Evolutionary conservation across 2,888 invertebrate species (phyloP).

Genomic region (Empis stercorea): DNA sequence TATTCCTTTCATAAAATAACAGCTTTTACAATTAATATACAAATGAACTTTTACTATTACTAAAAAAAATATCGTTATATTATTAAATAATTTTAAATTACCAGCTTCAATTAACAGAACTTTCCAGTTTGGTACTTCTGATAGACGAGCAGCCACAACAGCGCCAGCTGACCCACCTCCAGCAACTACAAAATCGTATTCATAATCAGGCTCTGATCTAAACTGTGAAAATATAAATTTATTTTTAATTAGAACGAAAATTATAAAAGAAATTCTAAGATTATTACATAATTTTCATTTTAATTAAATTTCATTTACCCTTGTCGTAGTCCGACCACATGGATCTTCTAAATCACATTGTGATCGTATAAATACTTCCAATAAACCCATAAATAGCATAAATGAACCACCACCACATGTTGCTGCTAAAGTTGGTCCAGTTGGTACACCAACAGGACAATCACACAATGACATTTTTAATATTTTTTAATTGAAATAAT

Average conservation of each 20-base stretch:
- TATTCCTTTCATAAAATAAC: too few species aligned
- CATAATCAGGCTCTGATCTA: slow-evolving; percentile 34
- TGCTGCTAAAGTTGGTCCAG: slow-evolving; percentile 71
- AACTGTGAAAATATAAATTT: slow-evolving; percentile 24
- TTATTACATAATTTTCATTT: too few species aligned
- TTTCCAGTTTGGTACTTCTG: slow-evolving; percentile 35
- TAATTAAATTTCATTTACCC: slow-evolving; percentile 20
- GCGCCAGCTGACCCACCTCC: slow-evolving; percentile 36
- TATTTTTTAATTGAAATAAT: too few species aligned
- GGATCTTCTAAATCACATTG: slow-evolving; percentile 83
- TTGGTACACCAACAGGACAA: slow-evolving; percentile 63
- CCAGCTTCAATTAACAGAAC: slow-evolving; percentile 36
- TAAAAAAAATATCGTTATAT: too few species aligned
- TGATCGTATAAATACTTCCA: slow-evolving; percentile 72
- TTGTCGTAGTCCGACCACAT: slow-evolving; percentile 56
- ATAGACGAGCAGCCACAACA: slow-evolving; percentile 34
- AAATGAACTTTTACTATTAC: too few species aligned
- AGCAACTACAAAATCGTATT: slow-evolving; percentile 36
- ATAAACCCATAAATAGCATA: slow-evolving; percentile 81
- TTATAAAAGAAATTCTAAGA: too few species aligned
- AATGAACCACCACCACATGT: slow-evolving; percentile 75
- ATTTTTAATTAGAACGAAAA: too few species aligned
- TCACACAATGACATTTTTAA: slow-evolving; percentile 45
- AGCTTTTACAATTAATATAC: too few species aligned
- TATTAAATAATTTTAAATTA: slow-evolving; percentile 22